A percentile compares a stretch with the other conserved stretches of the same genome.
Conservation (phyloP, 2,888 invertebrate species). For the Brachypalpus laphriformis region DNA sequence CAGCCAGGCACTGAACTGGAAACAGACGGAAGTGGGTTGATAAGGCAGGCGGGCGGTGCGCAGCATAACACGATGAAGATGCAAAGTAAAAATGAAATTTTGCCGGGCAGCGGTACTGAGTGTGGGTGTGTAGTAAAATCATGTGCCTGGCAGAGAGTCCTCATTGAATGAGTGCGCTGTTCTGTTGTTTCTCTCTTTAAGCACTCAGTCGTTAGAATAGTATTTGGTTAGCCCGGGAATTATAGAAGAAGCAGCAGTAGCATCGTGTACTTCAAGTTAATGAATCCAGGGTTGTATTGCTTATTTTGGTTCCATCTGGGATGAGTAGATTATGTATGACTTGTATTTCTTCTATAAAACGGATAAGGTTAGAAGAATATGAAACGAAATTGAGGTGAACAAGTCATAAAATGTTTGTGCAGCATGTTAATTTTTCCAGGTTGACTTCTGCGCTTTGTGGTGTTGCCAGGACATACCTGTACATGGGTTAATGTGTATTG, state of each 20-base stretch:
- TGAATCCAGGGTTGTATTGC: conserved; percentile 58
- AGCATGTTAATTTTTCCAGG: conserved; percentile 14
- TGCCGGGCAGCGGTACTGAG: conserved; percentile 27
- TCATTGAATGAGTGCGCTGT: conserved; percentile 8
- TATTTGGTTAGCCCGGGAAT: conserved; percentile 67
- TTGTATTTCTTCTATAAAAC: not conserved
- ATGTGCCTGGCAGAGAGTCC: conserved; percentile 28
- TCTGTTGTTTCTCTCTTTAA: conserved; percentile 35
- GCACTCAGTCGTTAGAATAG: conserved; percentile 41
- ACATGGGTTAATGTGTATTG: not conserved
- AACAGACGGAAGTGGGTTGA: conserved; percentile 45
- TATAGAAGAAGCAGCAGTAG: conserved; percentile 42
- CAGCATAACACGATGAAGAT: conserved; percentile 31
- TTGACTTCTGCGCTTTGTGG: conserved; percentile 54
- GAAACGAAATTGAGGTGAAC: conserved; percentile 8
- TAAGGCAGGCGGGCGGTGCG: conserved; percentile 22
- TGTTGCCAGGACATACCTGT: conserved; percentile 16
- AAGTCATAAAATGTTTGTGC: not conserved
- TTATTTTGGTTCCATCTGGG: conserved; percentile 14
- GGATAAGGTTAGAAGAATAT: not conserved
- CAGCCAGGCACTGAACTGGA: not conserved
- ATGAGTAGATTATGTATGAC: conserved; percentile 14
- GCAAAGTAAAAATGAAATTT: conserved; percentile 37
- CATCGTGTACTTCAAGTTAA: conserved; percentile 35
- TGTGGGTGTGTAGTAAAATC: conserved; percentile 34